Base-by-base conservation (phyloP, 2,888 invertebrate species). In the Yponomeuta plumbellus region DNA sequence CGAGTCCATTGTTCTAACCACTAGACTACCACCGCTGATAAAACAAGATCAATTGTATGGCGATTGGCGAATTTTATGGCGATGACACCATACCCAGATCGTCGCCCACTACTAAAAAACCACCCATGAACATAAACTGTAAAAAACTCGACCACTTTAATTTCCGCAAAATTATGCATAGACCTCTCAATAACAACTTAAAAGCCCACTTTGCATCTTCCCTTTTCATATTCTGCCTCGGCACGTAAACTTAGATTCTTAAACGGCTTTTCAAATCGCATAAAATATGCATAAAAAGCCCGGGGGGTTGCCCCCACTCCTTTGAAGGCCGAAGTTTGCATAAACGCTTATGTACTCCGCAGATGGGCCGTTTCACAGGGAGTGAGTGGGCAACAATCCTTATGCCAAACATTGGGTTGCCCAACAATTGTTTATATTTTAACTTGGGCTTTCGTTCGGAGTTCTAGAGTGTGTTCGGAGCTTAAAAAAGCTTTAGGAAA, bases 331-430 rank as follows among this genome's bases (percentile, higher is more conserved):
- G 23, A 11, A 39, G 78, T 80, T 75, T 80, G 72, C 75, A 34
- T 68, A 74, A 66, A 67, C 68, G 76, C 77, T 80, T 74, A 71
- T 39, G 39, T 62, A 62, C 71, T 72, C 65, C 23, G 68, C 76
- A 77, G 79, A 75, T 76, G 76, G 72, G 73, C 71, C 68, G 66
- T 72, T 73, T 78, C 78, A 73, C 79, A 76, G 70, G 70, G 65
- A 64, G 61, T 64, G 71, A 63, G 63, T 63, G 71, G 72, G 65
- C 70, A 67, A 69, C 71, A 72, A 76, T 75, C 76, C 70, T 70
- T 71, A 73, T 70, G 69, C 66, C 76, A 77, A 79, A 78, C 77
- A 76, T 68, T 44, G 64, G 68, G 67, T 64, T 21, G 68, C 66
- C 67, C 67, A 71, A 72, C 72, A 63, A 44, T 73, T 75, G 74